phyloP scores from a whole-genome alignment of 2,113 vertebrate species.

The Muscicapa adusta region DNA sequence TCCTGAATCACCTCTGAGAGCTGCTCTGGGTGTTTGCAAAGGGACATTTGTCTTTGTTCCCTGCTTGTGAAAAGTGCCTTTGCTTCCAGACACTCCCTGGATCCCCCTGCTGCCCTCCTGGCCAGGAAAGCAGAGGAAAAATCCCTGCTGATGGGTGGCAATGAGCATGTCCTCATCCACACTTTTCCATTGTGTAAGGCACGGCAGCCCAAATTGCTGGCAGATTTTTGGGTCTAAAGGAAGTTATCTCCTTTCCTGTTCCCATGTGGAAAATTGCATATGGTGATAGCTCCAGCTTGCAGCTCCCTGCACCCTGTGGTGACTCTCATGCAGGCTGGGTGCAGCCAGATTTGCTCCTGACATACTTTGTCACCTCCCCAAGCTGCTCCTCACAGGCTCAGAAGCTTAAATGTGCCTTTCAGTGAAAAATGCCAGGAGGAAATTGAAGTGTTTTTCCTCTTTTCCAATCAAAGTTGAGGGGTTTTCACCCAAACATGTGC shows the following conservation, averaged over 20 bases:
- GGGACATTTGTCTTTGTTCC: neutral
- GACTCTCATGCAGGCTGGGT: neutral
- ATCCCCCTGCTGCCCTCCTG: neutral
- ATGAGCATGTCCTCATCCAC: fast-evolving
- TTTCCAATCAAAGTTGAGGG: neutral
- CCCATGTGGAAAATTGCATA: neutral
- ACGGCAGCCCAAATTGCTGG: fast-evolving
- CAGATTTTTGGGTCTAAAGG: neutral
- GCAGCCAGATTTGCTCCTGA: neutral
- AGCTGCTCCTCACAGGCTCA: neutral
- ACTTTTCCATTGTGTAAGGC: fast-evolving
- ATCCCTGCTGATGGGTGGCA: neutral
- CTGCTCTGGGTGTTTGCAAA: neutral
- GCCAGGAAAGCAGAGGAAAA: neutral
- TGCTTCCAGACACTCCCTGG: neutral
- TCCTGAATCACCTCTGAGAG: neutral
- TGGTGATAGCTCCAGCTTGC: neutral
- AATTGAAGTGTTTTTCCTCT: neutral
- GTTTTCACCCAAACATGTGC: neutral
- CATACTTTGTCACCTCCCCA: neutral
- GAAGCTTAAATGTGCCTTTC: neutral
- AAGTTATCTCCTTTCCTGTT: neutral
- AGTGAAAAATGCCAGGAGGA: neutral
- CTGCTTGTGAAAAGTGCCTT: no score
- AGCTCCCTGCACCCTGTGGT: neutral